These are phyloP conservation scores for human DNA, from an alignment of 2,113 vertebrate genomes.

Conservation along the genomic window GRCh38 chr7:145953001-145953500, in stretches of 20 bases:
- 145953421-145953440: background rate
- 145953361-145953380: background rate
- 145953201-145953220: background rate
- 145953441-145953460: background rate
- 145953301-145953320: background rate
- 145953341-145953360: background rate
- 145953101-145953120: too few species aligned
- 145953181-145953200: too few species aligned
- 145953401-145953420: background rate
- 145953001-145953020: too few species aligned
- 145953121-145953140: too few species aligned
- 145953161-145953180: too few species aligned
- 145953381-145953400: background rate
- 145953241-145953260: background rate
- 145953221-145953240: background rate
- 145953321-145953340: background rate
- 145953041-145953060: too few species aligned
- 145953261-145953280: background rate
- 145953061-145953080: too few species aligned
- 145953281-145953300: background rate
- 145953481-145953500: background rate
- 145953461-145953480: background rate
- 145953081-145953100: too few species aligned
- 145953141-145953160: rapidly evolving
- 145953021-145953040: too few species aligned